A percentile compares a stretch with the other conserved stretches of the same genome.
Evolutionary conservation across 2,888 invertebrate species (phyloP).

Genomic region (Hyles lineata): DNA sequence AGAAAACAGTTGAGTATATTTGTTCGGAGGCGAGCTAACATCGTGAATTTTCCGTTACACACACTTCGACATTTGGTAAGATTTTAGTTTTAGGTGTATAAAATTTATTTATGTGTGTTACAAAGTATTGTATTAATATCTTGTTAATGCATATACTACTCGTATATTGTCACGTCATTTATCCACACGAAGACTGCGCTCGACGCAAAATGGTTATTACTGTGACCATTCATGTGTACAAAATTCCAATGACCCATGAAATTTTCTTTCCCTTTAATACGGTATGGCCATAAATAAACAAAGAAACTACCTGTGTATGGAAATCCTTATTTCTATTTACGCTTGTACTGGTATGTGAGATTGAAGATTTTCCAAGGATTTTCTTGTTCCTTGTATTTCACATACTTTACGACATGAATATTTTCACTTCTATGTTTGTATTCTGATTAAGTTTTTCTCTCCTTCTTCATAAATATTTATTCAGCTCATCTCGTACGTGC

Average conservation of each 20-base stretch:
- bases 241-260: slow-evolving; percentile 41
- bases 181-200: slow-evolving; percentile 7
- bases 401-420: not conserved
- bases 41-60: slow-evolving; percentile 16
- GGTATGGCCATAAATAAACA: slow-evolving; percentile 28
- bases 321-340: slow-evolving; percentile 4
- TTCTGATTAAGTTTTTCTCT: not conserved
- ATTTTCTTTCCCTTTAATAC: slow-evolving; percentile 35
- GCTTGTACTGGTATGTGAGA: not conserved
- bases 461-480: not conserved
- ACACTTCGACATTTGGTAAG: slow-evolving; percentile 8
- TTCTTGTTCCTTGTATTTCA: not conserved
- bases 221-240: slow-evolving; percentile 28
- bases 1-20: slow-evolving; percentile 33
- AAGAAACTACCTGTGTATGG: slow-evolving; percentile 26
- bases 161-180: slow-evolving; percentile 1
- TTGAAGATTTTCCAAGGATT: slow-evolving; percentile 11
- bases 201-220: slow-evolving; percentile 30
- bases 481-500: not conserved
- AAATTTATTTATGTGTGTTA: not conserved
- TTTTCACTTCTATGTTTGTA: not conserved
- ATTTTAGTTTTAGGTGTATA: not conserved
- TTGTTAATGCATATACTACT: not conserved
- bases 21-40: not conserved
- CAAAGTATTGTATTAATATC: not conserved